Base-by-base conservation (phyloP, 2,888 invertebrate genomes). In the Sinhomidia bicolor region DNA sequence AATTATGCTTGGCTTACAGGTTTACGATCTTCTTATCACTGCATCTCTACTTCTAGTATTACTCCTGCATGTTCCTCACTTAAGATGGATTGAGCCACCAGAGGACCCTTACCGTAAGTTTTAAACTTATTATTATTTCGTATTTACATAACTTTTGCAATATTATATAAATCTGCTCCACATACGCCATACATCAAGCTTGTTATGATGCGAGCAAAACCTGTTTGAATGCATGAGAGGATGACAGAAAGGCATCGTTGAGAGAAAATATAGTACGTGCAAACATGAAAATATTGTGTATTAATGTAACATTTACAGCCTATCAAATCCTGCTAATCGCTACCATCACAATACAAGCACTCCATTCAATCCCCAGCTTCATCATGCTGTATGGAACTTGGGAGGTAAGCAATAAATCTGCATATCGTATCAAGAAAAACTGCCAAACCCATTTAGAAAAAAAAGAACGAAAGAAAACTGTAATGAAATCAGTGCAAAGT, bases 321-420 rank as follows among this genome's bases (percentile, higher is more conserved):
- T 92, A 91, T 88, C 89, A 90, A 81, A 90, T 92, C 60, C 88
- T 92, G 78, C 84, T 92, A 76, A 91, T 92, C 82, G 85, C 91
- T 23, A 90, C 92, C 44, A 92, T 92, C 71, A 85, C 89, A 44
- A 84, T 92, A 26, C 89, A 91, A 88, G 90, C 89, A 29, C 47
- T 92, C 29, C 92, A 92, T 89, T 88, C 91, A 74, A 91, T 92
- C 83, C 92, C 92, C 10, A 92, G 92, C 71, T 92, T 92, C 83
- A 71, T 92, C 57, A 89, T 92, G 20, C 84, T 92, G 44, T 92
- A 92, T 78, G 91, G 91, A 23, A 92, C 92, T 41, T 92, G 92
- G 92, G 91, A 91, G 89, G 92, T 92, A 89, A 89, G 89, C 41
- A 26, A 88, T 60, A 80, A 80, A 80, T 80, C 32, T 80, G 29